phyloP scores from a whole-genome alignment of 2,113 vertebrate species.

The Serilophus lunatus region DNA sequence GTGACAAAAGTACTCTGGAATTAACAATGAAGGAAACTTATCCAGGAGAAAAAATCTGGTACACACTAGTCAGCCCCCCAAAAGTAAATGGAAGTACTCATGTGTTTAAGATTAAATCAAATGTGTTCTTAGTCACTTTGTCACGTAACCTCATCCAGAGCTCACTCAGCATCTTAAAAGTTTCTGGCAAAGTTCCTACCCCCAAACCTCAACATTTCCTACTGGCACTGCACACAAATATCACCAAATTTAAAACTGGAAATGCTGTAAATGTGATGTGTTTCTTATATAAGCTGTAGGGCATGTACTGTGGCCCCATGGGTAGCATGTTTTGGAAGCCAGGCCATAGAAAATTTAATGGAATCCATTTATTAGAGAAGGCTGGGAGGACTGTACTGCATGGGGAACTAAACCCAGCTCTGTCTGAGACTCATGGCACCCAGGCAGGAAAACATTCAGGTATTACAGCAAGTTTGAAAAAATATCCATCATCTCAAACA shows the following conservation, averaged over 20 bases:
- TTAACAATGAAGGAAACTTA: not conserved
- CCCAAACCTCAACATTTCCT: not conserved
- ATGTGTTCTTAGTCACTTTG: not conserved
- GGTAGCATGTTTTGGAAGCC: not conserved
- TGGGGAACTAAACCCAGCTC: not conserved
- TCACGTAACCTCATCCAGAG: not conserved
- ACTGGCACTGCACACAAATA: not conserved
- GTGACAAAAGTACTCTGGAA: not conserved
- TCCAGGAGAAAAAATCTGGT: not conserved
- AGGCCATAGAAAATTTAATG: not conserved
- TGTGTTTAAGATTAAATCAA: not conserved
- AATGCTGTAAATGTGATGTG: not conserved
- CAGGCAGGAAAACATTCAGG: not conserved
- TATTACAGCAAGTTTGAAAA: constrained; percentile 21
- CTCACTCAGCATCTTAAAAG: not conserved
- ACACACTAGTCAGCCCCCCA: not conserved
- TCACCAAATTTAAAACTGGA: not conserved
- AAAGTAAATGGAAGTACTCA: not conserved
- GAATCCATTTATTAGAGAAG: not conserved
- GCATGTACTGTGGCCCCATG: not conserved
- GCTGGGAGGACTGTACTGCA: not conserved
- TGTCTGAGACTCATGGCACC: not conserved
- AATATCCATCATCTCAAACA: constrained; percentile 20
- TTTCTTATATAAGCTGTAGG: not conserved
- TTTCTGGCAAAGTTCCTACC: not conserved